Base-by-base conservation (phyloP, 2,113 vertebrate species). In the Grallaria varia region DNA sequence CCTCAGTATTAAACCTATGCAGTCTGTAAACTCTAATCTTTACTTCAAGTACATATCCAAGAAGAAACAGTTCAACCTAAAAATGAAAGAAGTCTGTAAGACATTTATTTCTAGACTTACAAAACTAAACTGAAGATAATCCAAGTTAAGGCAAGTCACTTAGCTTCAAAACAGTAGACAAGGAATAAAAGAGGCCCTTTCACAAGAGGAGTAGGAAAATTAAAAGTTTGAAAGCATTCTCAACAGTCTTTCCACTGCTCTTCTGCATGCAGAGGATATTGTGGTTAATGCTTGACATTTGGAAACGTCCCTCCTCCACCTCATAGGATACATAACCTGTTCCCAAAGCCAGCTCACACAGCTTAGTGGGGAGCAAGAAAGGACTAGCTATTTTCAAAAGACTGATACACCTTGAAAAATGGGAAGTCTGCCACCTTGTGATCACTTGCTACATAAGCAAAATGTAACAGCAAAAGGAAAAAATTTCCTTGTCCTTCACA, bases 1-100 rank as follows among this genome's bases (percentile, higher is more conserved):
- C 97, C 87, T 97, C 97, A 45, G 97, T 97, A 76, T 98, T 97
- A 91, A 98, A 98, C 87, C 96, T 98, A 86, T 95, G 97, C 56
- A 98, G 95, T 80, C 98, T 97, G 93, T 98, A 98, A 78, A 98
- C 97, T 96, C 95, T 97, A 89, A 98, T 98, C 93, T 97, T 98
- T 44, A 98, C 94, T 97, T 98, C 93, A 82, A 98, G 97, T 87
- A 98, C 94, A 69, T 98, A 97, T 73, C 98, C 98, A 52, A 98
- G 97, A 89, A 98, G 97, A 95, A 95, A 97, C 84, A 98, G 94
- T 84, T 98, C 98, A 87, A 98, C 96, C 98, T 98, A 30, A 58
- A 91, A 93, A 88, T 12, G 56, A 96, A 49, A 93, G 74, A 93
- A 93, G 35, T 63, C 50, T 63, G 37, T 94, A 55, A 96, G 77